These are phyloP conservation scores for Eulithis prunata DNA, from an alignment of 2,888 invertebrate species.

Conservation along the genomic window DNA sequence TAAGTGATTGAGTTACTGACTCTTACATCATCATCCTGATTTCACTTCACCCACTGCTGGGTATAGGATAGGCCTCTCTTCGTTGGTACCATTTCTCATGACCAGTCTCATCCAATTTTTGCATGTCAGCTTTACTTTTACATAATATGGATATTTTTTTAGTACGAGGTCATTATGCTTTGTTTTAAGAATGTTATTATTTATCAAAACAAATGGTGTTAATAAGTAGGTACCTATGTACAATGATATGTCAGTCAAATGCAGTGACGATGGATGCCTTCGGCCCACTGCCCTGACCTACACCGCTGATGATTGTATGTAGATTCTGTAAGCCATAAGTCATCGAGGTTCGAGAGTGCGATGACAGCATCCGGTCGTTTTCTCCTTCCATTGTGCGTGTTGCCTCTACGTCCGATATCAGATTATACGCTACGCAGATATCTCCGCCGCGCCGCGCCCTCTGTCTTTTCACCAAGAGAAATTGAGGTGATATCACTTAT, in stretches of 20 bases:
- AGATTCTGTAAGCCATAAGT: slow-evolving; percentile 81
- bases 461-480: slow-evolving; percentile 60
- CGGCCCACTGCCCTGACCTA: slow-evolving; percentile 81
- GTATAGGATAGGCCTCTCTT: too few species aligned
- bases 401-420: slow-evolving; percentile 41
- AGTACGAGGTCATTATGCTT: too few species aligned
- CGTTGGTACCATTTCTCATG: too few species aligned
- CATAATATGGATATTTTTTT: too few species aligned
- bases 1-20: too few species aligned
- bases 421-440: slow-evolving; percentile 32
- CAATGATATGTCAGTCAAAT: slow-evolving; percentile 7
- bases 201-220: not conserved
- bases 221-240: too few species aligned
- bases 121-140: too few species aligned
- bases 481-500: slow-evolving; percentile 73
- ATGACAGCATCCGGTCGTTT: slow-evolving; percentile 79
- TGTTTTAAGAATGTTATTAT: too few species aligned
- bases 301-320: slow-evolving; percentile 80
- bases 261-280: slow-evolving; percentile 39
- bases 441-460: slow-evolving; percentile 55
- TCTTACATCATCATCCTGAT: too few species aligned
- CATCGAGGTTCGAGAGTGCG: slow-evolving; percentile 62
- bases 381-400: slow-evolving; percentile 69
- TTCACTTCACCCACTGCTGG: too few species aligned
- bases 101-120: too few species aligned